Conservation (phyloP, 1,140 invertebrate species). For the Brachionus koreanus region DNA sequence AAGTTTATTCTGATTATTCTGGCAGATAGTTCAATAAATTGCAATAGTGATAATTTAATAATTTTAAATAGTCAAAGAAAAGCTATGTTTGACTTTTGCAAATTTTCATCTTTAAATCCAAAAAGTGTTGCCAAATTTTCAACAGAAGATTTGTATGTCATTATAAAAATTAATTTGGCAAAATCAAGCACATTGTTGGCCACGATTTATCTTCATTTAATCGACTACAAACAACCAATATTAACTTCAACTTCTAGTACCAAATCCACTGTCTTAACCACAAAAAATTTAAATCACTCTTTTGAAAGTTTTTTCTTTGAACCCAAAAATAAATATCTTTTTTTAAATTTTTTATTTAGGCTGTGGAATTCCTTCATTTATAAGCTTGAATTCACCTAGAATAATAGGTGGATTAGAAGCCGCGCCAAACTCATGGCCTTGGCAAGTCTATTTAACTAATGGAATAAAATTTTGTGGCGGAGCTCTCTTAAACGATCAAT, state of each 20-base stretch:
- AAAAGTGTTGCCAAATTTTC: neutral
- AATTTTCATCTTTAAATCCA: neutral
- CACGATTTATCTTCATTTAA: neutral
- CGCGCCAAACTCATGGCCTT: slow-evolving; percentile 29
- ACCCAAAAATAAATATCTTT: neutral
- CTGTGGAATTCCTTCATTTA: neutral
- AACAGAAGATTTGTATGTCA: neutral
- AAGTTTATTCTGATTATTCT: slow-evolving; percentile 2
- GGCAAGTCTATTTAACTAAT: slow-evolving; percentile 36
- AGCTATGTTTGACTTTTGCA: neutral
- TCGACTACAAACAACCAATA: neutral
- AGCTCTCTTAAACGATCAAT: slow-evolving; percentile 27
- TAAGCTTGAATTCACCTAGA: neutral
- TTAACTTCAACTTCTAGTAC: neutral
- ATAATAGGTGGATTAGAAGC: slow-evolving; percentile 31
- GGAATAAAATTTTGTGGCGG: slow-evolving; percentile 18
- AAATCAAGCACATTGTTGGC: neutral
- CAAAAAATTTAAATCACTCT: neutral
- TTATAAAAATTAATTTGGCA: neutral
- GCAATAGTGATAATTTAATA: neutral
- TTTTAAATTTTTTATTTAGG: neutral
- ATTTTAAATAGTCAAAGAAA: neutral
- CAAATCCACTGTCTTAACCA: neutral
- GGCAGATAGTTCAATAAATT: neutral
- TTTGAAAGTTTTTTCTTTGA: neutral